Evolutionary conservation across 2,797 vertebrate species (phyloP), one percentile per base, ranked within the genome.

Genomic region (Distichodus sexfasciatus): DNA sequence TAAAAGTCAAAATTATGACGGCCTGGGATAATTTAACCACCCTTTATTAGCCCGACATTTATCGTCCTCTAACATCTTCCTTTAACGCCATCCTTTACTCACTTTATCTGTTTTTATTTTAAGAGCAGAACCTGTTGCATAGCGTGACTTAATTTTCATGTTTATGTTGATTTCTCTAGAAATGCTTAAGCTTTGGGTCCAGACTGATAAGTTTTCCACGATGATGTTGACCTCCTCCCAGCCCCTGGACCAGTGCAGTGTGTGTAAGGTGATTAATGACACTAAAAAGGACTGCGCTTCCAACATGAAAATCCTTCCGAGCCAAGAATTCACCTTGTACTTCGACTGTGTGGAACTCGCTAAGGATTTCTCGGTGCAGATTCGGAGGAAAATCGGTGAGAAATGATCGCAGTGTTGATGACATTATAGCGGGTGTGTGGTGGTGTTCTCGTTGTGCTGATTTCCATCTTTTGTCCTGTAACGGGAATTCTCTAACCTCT

Each of bases 301-400:
- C 0, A 74, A 77, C 38, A 29, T 87, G 35, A 1, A 68, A 6
- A 74, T 87, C 77, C 26, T 41, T 7, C 79, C 86, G 4, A 82
- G 81, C 10, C 33, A 51, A 66, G 80, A 86, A 10, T 82, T 81
- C 23, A 81, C 66, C 10, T 75, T 89, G 61, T 51, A 78, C 59
- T 84, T 90, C 53, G 82, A 74, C 21, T 90, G 88, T 75, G 53
- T 82, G 1, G 40, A 84, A 48, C 64, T 77, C 0, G 0, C 77
- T 0, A 21, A 84, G 46, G 33, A 74, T 0, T 88, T 74, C 71
- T n/a, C 15, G 8, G 85, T 86, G 65, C 36, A 11, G 0, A 61
- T 87, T 1, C 1, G 0, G 6, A 76, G 40, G 1, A 57, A 36
- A 43, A 79, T 89, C 0, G 83, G 89, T 91, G 75, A 87, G 88